Percentiles rank a stretch among this genome's conserved stretches.
Conservation (phyloP, 1,140 invertebrate species). For the Caerostris extrusa region DNA sequence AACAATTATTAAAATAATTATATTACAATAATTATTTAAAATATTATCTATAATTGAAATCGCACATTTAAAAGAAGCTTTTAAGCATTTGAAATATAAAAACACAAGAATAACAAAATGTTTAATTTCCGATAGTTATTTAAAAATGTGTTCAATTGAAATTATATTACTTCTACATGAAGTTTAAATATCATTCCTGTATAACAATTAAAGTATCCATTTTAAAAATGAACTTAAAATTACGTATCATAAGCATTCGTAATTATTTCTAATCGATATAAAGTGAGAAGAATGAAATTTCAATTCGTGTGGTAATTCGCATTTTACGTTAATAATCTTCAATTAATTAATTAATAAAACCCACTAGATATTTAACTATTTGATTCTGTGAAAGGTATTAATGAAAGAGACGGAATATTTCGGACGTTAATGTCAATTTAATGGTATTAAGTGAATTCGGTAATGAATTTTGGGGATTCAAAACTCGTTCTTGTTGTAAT, state of each 20-base stretch:
- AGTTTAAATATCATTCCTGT: no score
- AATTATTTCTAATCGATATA: not conserved
- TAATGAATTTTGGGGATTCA: not conserved
- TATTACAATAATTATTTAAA: no score
- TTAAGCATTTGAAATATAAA: no score
- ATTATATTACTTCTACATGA: no score
- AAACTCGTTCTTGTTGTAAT: not conserved
- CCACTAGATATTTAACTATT: not conserved
- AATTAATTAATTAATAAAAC: not conserved
- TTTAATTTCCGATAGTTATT: no score
- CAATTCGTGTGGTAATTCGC: not conserved
- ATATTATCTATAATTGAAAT: no score
- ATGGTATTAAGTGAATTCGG: constrained; percentile 22
- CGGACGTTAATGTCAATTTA: constrained; percentile 16
- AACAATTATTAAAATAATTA: no score
- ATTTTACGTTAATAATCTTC: constrained; percentile 5
- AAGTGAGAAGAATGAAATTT: not conserved
- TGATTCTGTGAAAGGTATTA: not conserved
- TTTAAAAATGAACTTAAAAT: not conserved
- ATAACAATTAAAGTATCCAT: no score
- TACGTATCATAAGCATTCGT: not conserved
- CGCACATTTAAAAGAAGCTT: no score
- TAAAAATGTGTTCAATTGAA: no score
- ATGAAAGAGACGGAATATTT: not conserved
- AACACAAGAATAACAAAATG: no score